phyloP scores from a whole-genome alignment of 2,888 invertebrate species.

The Ctenicera cuprea region DNA sequence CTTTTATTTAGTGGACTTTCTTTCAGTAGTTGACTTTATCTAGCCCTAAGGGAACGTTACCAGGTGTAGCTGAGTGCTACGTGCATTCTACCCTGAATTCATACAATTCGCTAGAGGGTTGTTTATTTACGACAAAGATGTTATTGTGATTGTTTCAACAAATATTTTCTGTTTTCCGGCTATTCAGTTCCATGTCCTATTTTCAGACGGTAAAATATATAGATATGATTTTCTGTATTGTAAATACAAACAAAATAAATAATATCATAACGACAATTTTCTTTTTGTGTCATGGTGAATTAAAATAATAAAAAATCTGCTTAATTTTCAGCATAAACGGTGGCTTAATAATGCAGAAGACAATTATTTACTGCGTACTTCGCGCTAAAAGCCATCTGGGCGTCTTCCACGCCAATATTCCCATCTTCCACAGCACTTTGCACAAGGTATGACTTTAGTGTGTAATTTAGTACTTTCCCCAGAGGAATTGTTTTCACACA shows the following conservation, averaged over 20 bases:
- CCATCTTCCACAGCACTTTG: conserved; percentile 13
- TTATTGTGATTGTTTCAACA: conserved; percentile 6
- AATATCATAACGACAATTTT: background rate
- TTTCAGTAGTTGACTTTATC: conserved; percentile 1
- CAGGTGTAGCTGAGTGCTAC: background rate
- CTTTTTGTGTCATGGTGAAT: background rate
- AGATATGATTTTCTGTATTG: too few relatives aligned
- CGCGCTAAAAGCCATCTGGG: conserved; percentile 27
- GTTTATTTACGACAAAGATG: conserved; percentile 2
- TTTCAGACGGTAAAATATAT: background rate
- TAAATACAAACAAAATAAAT: background rate
- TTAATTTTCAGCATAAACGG: background rate
- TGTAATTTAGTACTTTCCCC: conserved; percentile 10
- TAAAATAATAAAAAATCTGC: background rate
- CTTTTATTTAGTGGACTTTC: conserved; percentile 8
- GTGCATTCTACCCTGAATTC: conserved; percentile 5
- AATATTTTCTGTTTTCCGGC: background rate
- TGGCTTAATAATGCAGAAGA: background rate
- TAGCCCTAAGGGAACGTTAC: conserved; percentile 7
- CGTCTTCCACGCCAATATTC: conserved; percentile 6
- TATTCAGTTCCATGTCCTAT: background rate
- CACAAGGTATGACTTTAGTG: conserved; percentile 17
- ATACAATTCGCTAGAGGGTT: conserved; percentile 1
- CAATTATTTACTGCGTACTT: conserved; percentile 22
- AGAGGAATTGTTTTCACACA: conserved; percentile 5